Evolutionary conservation across 2,888 invertebrate genomes (phyloP).

Genomic region (Colletes collaris): DNA sequence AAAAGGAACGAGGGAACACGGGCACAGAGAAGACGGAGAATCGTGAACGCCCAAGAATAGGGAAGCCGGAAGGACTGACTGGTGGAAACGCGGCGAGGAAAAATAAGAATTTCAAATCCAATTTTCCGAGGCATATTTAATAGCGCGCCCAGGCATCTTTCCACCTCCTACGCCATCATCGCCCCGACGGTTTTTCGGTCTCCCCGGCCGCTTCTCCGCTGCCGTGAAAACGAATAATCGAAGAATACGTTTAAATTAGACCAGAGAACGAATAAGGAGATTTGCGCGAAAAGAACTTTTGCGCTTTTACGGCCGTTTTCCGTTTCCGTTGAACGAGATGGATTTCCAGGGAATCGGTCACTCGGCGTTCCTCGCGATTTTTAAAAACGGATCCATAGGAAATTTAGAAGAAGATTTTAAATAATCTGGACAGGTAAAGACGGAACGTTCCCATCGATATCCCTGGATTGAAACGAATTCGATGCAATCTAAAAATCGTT

Average conservation of each 20-base stretch:
- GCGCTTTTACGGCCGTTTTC: not conserved
- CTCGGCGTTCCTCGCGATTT: not conserved
- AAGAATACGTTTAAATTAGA: constrained; percentile 68
- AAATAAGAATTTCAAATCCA: constrained; percentile 80
- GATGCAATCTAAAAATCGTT: constrained; percentile 35
- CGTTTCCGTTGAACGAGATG: not conserved
- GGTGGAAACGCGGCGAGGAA: constrained; percentile 59
- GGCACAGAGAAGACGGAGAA: not conserved
- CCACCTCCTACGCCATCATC: constrained; percentile 37
- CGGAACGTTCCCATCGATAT: constrained; percentile 17
- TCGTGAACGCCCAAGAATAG: constrained; percentile 5
- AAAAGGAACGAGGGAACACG: constrained; percentile 6
- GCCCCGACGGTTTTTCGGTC: constrained; percentile 27
- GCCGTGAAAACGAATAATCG: constrained; percentile 69
- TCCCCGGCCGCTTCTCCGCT: not conserved
- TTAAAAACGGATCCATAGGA: not conserved
- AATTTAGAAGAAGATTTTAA: not conserved
- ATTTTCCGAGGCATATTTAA: constrained; percentile 79
- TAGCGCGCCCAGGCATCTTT: constrained; percentile 63
- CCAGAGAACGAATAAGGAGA: not conserved
- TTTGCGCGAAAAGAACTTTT: not conserved
- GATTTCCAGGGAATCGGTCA: not conserved
- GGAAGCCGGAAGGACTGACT: constrained; percentile 26
- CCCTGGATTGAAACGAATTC: constrained; percentile 24
- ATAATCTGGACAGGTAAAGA: constrained; percentile 19